phyloP scores from a whole-genome alignment of 2,888 invertebrate genomes.

The Myopa tessellatipennis region DNA sequence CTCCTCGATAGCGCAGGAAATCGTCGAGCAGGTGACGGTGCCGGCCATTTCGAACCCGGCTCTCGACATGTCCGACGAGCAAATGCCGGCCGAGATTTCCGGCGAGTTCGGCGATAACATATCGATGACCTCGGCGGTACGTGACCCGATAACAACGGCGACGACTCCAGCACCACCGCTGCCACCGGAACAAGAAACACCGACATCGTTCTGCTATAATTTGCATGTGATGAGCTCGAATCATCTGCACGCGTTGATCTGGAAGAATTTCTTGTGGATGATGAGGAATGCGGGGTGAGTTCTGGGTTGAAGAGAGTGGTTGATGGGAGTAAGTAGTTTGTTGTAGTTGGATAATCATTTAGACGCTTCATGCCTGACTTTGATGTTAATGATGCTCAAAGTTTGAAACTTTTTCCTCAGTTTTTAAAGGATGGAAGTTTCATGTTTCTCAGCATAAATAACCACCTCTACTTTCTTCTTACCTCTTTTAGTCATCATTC shows the following conservation, averaged over 20 bases:
- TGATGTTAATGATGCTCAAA: no score
- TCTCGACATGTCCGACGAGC: constrained; percentile 76
- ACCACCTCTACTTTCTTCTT: not conserved
- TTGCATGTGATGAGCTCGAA: constrained; percentile 76
- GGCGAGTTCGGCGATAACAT: constrained; percentile 90
- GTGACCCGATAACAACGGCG: constrained; percentile 73
- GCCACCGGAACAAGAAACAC: constrained; percentile 77
- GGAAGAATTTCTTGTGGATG: constrained; percentile 91
- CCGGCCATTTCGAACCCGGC: constrained; percentile 76
- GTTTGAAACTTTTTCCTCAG: no score
- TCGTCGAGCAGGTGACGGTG: constrained; percentile 76
- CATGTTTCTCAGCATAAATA: no score
- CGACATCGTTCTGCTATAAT: constrained; percentile 71
- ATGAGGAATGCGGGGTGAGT: constrained; percentile 83
- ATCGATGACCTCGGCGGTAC: constrained; percentile 79
- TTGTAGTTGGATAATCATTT: not conserved
- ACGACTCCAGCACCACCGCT: constrained; percentile 73
- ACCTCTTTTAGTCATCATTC: not conserved
- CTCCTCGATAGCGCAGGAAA: constrained; percentile 82
- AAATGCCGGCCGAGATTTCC: constrained; percentile 79
- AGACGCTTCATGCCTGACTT: not conserved
- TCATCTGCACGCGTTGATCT: constrained; percentile 84
- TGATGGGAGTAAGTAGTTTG: not conserved
- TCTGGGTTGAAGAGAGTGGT: not conserved
- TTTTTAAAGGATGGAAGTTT: no score